Percentiles rank a stretch among this genome's conserved stretches.
These are phyloP conservation scores for Peromyscus maniculatus DNA, from an alignment of 2,113 vertebrate genomes.

Conservation along the genomic window DNA sequence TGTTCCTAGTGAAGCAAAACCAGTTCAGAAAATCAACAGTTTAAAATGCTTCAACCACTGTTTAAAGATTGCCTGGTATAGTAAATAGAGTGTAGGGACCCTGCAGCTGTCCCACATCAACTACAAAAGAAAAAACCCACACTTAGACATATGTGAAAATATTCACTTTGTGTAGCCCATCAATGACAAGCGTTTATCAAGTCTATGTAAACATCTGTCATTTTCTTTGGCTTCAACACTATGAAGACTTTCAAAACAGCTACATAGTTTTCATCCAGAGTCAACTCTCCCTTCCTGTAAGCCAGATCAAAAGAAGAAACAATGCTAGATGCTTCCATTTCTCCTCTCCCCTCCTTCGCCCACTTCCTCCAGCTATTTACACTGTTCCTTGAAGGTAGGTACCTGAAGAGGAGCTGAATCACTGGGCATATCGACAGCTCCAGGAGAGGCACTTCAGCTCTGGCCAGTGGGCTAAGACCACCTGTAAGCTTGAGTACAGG, in stretches of 20 bases:
- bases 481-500: rapidly evolving
- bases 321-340: background rate
- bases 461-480: background rate
- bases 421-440: rapidly evolving
- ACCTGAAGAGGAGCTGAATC: background rate
- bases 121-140: slow-evolving; percentile 33
- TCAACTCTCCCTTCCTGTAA: background rate
- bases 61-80: slow-evolving; percentile 27
- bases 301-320: background rate
- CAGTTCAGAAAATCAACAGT: slow-evolving; percentile 6
- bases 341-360: too few species aligned
- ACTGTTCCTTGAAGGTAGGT: background rate
- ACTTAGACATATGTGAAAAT: background rate
- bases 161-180: background rate
- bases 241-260: slow-evolving; percentile 33
- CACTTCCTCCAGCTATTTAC: background rate
- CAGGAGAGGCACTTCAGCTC: background rate
- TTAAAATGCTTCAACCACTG: slow-evolving; percentile 12
- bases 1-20: slow-evolving; percentile 43
- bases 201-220: background rate
- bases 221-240: background rate
- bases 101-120: background rate
- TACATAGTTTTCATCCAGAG: background rate
- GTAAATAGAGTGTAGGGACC: background rate
- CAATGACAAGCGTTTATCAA: background rate